These are phyloP conservation scores for Melanerpes formicivorus DNA, from an alignment of 2,113 vertebrate species.

Conservation along the genomic window DNA sequence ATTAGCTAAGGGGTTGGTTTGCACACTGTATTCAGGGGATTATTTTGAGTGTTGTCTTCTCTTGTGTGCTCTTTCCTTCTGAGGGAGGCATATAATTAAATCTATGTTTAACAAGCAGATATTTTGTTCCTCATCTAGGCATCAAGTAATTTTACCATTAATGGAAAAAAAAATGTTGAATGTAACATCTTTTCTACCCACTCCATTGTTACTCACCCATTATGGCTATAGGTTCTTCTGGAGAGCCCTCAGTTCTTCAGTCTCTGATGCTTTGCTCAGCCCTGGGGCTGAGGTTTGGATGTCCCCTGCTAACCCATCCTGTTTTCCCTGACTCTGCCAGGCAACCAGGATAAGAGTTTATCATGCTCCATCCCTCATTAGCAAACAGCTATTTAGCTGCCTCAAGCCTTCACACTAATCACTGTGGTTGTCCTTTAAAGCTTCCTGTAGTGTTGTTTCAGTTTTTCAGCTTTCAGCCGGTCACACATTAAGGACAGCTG, in stretches of 20 bases:
- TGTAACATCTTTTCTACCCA: not conserved
- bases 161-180: not conserved
- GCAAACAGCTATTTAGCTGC: conserved; percentile 35
- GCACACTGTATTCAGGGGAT: not conserved
- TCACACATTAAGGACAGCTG: not conserved
- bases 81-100: not conserved
- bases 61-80: not conserved
- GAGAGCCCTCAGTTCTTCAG: not conserved
- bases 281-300: not conserved
- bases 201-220: not conserved
- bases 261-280: not conserved
- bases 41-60: not conserved
- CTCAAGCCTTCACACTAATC: conserved; percentile 19
- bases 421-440: not conserved
- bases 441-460: not conserved
- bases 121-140: not conserved
- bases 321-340: not conserved
- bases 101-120: not conserved
- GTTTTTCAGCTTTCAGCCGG: not conserved
- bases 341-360: not conserved
- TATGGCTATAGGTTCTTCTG: not conserved
- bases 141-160: not conserved
- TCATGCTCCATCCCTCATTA: conserved; percentile 24
- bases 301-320: not conserved
- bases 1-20: not conserved